Conservation (phyloP, 2,797 vertebrate species). For the Benthosema pterotum region DNA sequence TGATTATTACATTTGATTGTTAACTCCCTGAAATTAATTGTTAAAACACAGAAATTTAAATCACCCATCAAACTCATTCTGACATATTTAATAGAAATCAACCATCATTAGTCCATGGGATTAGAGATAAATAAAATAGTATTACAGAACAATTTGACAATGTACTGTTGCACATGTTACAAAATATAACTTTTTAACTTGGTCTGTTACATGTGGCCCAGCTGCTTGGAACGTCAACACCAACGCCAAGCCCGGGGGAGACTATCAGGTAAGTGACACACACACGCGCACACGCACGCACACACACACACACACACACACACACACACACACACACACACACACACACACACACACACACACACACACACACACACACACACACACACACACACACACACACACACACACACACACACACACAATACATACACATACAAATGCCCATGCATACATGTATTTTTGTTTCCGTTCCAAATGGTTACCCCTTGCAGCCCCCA, state of each 20-base stretch:
- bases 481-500: too few relatives aligned
- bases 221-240: constrained; percentile 47
- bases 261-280: constrained; percentile 51
- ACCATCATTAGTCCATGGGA: too few relatives aligned
- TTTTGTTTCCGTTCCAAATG: too few relatives aligned
- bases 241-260: constrained; percentile 37
- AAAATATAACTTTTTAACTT: background rate
- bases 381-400: background rate
- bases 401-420: constrained; percentile 11
- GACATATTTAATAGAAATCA: too few relatives aligned
- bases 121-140: too few relatives aligned
- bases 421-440: constrained; percentile 16
- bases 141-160: too few relatives aligned
- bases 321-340: background rate
- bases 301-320: background rate
- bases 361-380: constrained; percentile 9
- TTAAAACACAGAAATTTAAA: too few relatives aligned
- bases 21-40: too few relatives aligned
- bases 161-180: too few relatives aligned
- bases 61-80: too few relatives aligned
- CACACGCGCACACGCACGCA: constrained; percentile 11
- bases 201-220: constrained; percentile 39
- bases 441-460: background rate
- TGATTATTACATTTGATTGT: too few relatives aligned
- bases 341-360: constrained; percentile 3